Evolutionary conservation across 2,113 vertebrate genomes (phyloP).

Genomic region (Panthera tigris): DNA sequence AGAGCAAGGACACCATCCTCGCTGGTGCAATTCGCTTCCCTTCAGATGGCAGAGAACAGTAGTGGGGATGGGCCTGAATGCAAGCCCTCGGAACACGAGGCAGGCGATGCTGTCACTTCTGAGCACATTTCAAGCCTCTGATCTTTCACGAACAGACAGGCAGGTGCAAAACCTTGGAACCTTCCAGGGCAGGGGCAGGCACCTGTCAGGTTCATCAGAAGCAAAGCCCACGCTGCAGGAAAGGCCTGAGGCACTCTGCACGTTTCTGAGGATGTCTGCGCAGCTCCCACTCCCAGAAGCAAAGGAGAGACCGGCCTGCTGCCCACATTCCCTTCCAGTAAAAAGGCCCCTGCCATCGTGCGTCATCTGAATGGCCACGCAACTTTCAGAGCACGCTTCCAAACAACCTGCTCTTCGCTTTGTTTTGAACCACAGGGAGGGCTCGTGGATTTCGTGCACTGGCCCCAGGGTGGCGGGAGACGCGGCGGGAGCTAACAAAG

Average conservation of each 20-base stretch:
- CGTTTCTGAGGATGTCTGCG: neutral
- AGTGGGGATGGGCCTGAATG: neutral
- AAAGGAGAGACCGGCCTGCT: neutral
- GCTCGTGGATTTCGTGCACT: neutral
- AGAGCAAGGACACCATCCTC: neutral
- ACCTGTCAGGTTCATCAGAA: neutral
- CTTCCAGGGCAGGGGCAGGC: neutral
- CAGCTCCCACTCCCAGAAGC: neutral
- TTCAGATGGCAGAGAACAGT: neutral
- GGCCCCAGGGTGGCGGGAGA: too few species aligned
- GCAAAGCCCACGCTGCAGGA: neutral
- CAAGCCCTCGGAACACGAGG: neutral
- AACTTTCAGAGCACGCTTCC: neutral
- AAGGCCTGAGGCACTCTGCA: neutral
- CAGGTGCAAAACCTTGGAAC: neutral
- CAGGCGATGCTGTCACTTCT: neutral
- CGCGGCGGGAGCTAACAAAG: neutral
- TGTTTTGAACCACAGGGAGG: neutral
- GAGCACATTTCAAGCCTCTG: neutral
- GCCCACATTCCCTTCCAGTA: neutral
- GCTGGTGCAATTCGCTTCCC: neutral
- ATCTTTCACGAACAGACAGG: neutral
- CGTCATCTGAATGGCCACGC: neutral
- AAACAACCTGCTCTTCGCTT: neutral
- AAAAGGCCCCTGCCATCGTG: neutral